Conservation (phyloP, 2,797 vertebrate species). For the Chiroxiphia lanceolata region DNA sequence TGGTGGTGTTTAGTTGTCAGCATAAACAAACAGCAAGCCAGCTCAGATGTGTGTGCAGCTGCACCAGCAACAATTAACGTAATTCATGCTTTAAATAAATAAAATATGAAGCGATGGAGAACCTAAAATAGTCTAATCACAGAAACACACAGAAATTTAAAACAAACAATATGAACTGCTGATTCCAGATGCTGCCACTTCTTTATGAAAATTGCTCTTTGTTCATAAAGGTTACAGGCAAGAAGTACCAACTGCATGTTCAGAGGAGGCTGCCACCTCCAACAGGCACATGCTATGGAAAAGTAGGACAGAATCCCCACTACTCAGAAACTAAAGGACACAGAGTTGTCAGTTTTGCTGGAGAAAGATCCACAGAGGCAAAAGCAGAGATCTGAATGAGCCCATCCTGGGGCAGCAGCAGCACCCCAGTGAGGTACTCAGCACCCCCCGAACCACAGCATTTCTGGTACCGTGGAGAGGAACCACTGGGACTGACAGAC, state of each 20-base stretch:
- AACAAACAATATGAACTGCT: not conserved
- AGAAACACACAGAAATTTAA: not conserved
- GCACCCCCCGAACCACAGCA: not conserved
- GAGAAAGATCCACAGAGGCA: not conserved
- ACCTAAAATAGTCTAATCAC: not conserved
- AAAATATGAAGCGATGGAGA: not conserved
- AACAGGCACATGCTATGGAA: not conserved
- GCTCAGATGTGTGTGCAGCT: not conserved
- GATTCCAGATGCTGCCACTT: not conserved
- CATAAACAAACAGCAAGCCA: not conserved
- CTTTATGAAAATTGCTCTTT: not conserved
- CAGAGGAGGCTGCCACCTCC: not conserved
- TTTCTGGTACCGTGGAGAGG: not conserved
- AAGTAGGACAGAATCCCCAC: not conserved
- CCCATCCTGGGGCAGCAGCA: not conserved
- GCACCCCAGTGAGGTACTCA: fast-evolving
- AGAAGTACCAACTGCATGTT: not conserved
- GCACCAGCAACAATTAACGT: not conserved
- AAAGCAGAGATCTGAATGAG: not conserved
- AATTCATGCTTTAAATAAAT: not conserved
- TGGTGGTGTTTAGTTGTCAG: not conserved
- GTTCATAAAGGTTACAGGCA: not conserved
- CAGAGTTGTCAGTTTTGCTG: not conserved
- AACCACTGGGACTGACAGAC: not conserved
- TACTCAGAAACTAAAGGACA: not conserved